Conservation (phyloP, 1,140 invertebrate species). For the Rhyacophila brunnea region DNA sequence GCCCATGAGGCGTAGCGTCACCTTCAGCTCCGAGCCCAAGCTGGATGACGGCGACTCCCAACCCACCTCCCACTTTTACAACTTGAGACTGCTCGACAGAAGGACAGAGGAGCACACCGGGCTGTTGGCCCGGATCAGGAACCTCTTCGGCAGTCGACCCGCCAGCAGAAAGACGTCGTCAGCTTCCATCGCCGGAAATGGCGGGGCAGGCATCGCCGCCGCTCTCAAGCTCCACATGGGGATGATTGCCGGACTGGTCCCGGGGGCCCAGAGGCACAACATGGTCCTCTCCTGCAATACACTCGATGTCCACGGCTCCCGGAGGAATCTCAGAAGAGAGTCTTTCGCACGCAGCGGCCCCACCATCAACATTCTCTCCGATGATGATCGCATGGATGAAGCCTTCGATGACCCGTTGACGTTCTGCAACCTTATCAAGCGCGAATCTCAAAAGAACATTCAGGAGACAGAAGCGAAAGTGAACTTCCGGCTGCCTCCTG, state of each 20-base stretch:
- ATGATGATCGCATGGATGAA: conserved; percentile 41
- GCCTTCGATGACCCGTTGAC: conserved; percentile 5
- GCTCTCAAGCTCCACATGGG: conserved; percentile 70
- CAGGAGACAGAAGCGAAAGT: conserved; percentile 59
- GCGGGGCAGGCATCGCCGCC: conserved; percentile 62
- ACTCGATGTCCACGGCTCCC: conserved; percentile 50
- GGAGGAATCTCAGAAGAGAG: conserved; percentile 50
- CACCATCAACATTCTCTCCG: conserved; percentile 50
- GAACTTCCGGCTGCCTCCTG: conserved; percentile 63
- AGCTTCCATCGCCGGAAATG: conserved; percentile 61
- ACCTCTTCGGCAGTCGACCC: conserved; percentile 60
- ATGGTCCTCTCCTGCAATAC: conserved; percentile 60
- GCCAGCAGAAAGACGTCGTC: conserved; percentile 63
- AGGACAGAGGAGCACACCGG: conserved; percentile 55
- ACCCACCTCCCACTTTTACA: conserved; percentile 57
- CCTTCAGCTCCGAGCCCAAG: conserved; percentile 69
- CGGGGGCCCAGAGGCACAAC: conserved; percentile 57
- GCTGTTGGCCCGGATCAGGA: conserved; percentile 53
- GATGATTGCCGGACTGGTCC: conserved; percentile 67
- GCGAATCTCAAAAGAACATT: conserved; percentile 38
- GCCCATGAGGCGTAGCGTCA: conserved; percentile 55
- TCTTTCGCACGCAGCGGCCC: conserved; percentile 58
- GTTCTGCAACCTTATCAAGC: conserved; percentile 5
- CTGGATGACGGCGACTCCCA: conserved; percentile 56
- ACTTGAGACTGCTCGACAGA: conserved; percentile 57